Evolutionary conservation across 2,888 invertebrate species (phyloP), one percentile per base, ranked within the genome.

Genomic region (Lithophane ornitopus): DNA sequence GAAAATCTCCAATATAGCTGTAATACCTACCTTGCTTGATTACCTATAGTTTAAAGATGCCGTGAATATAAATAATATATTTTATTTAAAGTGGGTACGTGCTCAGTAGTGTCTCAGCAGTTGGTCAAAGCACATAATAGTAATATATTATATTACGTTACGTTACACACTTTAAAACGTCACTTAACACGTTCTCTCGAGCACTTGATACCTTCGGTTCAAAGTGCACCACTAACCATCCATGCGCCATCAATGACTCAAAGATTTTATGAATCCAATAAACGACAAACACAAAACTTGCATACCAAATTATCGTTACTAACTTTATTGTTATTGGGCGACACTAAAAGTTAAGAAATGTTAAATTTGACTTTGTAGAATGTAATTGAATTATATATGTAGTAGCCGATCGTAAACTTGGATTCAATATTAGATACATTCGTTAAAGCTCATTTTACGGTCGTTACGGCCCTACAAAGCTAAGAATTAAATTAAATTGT

Each of bases 361-460:
- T 76, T 80, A 70, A 68, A 82, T 77, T 75, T 82, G 49, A 73
- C 61, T 82, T 70, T 68, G 65, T 78, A 68, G 49, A 71, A 71
- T 78, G 62, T 68, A 79, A 85, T 81, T 81, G 70, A 85, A 86
- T 76, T 79, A 83, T 67, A 69, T 81, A 83, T 67, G 67, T 81
- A 77, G 78, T 79, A 85, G 83, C 68, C 59, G 61, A 12, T 74
- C 70, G 68, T 87, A 74, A 87, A 83, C 8, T 52, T 56, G 34
- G 44, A 58, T 75, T 72, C 44, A 76, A 75, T 65, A 74, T 82
- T 72, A 67, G 67, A 76, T 76, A 74, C 44, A 72, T 76, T 80
- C 58, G 44, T 59, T 70, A 56, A 16, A 65, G 59, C 63, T 58
- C 46, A 78, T 72, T 85, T 85, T 78, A 87, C 77, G 69, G 80